Percentiles rank a stretch among this genome's conserved stretches.
Evolutionary conservation across 1,140 invertebrate genomes (phyloP).

Genomic region (fruit fly (Drosophila melanogaster)): DNA sequence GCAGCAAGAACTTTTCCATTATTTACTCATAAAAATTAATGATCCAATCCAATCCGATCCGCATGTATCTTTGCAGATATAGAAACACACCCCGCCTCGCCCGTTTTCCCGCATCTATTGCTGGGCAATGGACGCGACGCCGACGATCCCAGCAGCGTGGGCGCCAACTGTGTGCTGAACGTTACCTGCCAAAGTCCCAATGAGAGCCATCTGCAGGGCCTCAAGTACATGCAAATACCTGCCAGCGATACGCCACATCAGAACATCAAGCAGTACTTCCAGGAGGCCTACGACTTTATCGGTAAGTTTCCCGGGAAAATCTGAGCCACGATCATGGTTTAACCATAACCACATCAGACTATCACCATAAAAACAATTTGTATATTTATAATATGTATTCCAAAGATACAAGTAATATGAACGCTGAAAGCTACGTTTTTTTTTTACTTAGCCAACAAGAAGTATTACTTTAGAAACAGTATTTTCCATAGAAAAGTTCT

Average conservation of each 20-base stretch:
- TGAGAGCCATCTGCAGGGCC: slow-evolving; percentile 89
- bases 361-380: too few relatives aligned
- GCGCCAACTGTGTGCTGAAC: slow-evolving; percentile 91
- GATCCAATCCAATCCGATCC: slow-evolving; percentile 34
- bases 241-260: slow-evolving; percentile 94
- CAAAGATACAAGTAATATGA: too few relatives aligned
- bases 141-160: slow-evolving; percentile 89
- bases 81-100: slow-evolving; percentile 91
- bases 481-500: background rate
- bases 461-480: background rate
- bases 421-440: too few relatives aligned
- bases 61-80: slow-evolving; percentile 86
- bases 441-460: background rate
- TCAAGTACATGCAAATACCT: slow-evolving; percentile 93
- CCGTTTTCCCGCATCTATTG: slow-evolving; percentile 94
- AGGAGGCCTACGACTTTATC: slow-evolving; percentile 95
- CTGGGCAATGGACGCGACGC: slow-evolving; percentile 95
- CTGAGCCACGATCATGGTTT: background rate
- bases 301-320: slow-evolving; percentile 87
- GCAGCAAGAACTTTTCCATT: slow-evolving; percentile 49
- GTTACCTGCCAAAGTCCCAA: slow-evolving; percentile 92
- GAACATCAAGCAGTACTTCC: slow-evolving; percentile 96
- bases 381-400: too few relatives aligned
- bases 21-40: slow-evolving; percentile 58
- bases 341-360: background rate